Conservation (phyloP, 2,797 vertebrate species). For the Danio tinwini region DNA sequence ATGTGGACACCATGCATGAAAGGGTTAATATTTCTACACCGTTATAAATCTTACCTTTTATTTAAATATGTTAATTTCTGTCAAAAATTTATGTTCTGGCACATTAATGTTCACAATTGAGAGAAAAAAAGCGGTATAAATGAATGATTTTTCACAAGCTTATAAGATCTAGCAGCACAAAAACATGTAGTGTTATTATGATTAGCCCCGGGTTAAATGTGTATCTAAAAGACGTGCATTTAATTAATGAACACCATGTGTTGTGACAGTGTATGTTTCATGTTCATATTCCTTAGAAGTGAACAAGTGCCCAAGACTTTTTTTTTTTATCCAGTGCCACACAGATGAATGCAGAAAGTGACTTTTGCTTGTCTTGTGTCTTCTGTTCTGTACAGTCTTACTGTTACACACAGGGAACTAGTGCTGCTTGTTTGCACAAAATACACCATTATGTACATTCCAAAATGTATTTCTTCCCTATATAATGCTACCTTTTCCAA, state of each 20-base stretch:
- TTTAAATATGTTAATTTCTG: background rate
- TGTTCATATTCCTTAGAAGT: background rate
- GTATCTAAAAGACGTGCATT: background rate
- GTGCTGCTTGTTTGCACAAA: slow-evolving; percentile 21
- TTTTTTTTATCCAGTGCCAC: slow-evolving; percentile 1
- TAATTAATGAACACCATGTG: background rate
- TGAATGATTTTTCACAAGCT: background rate
- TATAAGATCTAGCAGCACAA: background rate
- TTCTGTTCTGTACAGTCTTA: background rate
- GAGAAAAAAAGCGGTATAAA: background rate
- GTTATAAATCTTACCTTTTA: background rate
- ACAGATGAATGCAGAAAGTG: background rate
- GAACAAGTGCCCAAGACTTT: background rate
- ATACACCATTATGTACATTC: slow-evolving; percentile 9
- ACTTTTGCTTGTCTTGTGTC: background rate
- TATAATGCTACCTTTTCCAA: background rate
- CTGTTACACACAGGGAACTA: background rate
- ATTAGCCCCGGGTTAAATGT: background rate
- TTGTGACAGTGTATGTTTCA: background rate
- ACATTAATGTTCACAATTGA: background rate
- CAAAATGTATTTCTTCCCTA: slow-evolving; percentile 10
- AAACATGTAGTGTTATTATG: background rate
- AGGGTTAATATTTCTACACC: too few species aligned
- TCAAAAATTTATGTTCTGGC: background rate
- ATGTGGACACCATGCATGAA: too few species aligned